Evolutionary conservation across 2,888 invertebrate genomes (phyloP).

Genomic region (Camponotus fellah): DNA sequence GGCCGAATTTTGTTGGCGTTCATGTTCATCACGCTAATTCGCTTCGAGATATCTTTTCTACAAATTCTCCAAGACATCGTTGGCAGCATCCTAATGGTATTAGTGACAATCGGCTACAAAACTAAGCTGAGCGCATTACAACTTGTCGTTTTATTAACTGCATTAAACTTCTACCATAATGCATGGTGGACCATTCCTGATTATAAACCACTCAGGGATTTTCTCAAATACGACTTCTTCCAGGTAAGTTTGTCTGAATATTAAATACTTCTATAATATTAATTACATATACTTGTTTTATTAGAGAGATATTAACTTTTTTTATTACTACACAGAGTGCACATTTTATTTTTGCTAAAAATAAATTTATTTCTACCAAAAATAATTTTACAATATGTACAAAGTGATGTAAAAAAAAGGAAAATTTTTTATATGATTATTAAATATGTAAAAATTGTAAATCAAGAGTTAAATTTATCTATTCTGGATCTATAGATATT

Average conservation of each 20-base stretch:
- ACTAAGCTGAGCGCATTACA: conserved; percentile 99
- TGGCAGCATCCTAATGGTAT: conserved; percentile 97
- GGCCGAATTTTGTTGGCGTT: conserved; percentile 98
- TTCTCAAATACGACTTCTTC: conserved; percentile 99
- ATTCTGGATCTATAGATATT: background rate
- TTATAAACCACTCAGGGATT: conserved; percentile 98
- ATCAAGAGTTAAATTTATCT: background rate
- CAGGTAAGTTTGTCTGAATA: conserved; percentile 89
- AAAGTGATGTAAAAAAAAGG: background rate
- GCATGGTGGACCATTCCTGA: conserved; percentile 99
- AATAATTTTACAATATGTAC: background rate
- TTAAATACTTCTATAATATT: no score
- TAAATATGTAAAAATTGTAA: background rate
- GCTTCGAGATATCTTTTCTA: conserved; percentile 96
- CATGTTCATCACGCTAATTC: conserved; percentile 98
- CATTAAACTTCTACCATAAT: conserved; percentile 98
- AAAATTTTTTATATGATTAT: background rate
- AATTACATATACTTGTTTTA: background rate
- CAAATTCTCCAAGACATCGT: conserved; percentile 97
- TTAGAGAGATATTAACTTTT: background rate
- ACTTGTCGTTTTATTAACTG: conserved; percentile 94
- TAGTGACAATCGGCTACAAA: conserved; percentile 99
- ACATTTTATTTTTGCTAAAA: conserved; percentile 7
- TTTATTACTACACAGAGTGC: background rate
- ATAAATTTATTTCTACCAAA: background rate